Evolutionary conservation across 2,797 vertebrate species (phyloP), one percentile per base, ranked within the genome.

Genomic region (Poecilia wingei): DNA sequence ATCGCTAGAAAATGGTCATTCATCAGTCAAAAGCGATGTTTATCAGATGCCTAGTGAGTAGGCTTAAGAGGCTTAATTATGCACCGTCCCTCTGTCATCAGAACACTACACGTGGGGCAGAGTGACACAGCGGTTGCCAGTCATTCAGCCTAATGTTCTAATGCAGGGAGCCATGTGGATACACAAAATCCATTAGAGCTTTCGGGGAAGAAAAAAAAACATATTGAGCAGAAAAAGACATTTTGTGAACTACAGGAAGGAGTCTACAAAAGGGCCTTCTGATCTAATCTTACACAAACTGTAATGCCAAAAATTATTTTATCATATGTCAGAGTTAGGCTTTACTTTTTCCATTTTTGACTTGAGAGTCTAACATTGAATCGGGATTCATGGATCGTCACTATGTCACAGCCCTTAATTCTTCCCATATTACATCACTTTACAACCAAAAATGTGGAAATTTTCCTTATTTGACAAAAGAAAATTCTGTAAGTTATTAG

Each of bases 61-160:
- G 91, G 89, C 89, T 91, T 88, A 91, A 89, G 77, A 92, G 88
- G 89, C 89, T 92, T 95, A 94, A 95, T 93, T 94, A 94, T 78
- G 85, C 43, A 28, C 80, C 75, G 87, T 93, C 93, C 93, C 90
- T 93, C 86, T 49, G n/a, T 91, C 92, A 93, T 94, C 91, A 91
- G 88, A 92, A 87, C 83, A 46, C 91, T 78, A 84, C 91, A 93
- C 87, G 91, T 93, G 90, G 91, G 89, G 93, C 92, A 89, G 84
- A 93, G 92, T 87, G 86, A 93, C 92, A 93, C 94, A 95, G 94
- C 89, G 89, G 94, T 94, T 91, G 91, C 90, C 92, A 93, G 90
- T 93, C 92, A 89, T 95, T 94, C 91, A 89, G 90, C 90, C 90
- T 95, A 94, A 96, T 95, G 95, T 93, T 92, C 91, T 89, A 90